Base-by-base conservation (phyloP, 2,888 invertebrate species). In the Ametastegia equiseti region DNA sequence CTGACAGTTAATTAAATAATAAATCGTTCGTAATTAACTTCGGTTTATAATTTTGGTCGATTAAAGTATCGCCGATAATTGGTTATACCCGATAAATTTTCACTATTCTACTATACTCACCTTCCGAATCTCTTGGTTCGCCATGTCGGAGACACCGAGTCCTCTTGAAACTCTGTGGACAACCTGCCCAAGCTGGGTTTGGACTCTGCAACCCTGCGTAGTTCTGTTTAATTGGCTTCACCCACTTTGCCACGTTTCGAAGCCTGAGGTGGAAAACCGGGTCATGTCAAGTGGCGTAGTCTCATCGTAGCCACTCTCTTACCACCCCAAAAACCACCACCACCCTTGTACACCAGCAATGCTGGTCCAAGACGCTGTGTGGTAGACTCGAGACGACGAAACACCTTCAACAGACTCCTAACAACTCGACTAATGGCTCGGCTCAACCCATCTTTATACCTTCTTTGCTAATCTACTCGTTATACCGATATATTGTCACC, bases 141-240 rank as follows among this genome's bases (percentile, higher is more conserved):
- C 2, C 23, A 9, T 36, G 75, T 54, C 23, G 75, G 54, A 54
- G 50, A 54, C 54, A 75, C 50, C 39, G 54, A 75, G 75, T 36
- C 54, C 54, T 75, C 54, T 75, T 75, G 7, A 75, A 75, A 75
- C 75, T 67, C 39, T 39, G 65, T 67, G n/a, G n/a, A n/a, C n/a
- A 13, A 67, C 65, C 39, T 11, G 19, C 39, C 2, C n/a, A n/a
- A 15, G 5, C 39, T n/a, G 27, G 30, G 30, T 5, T 3, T 3
- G 47, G 27, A 45, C 47, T 15, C 54, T n/a, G n/a, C 23, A 36
- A 5, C 23, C 54, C n/a, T 45, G 15, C 13, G 27, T 19, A 75
- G 75, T 75, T 78, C 39, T 60, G 39, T 78, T 42, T 78, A 78
- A 78, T 78, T 78, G 78, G 78, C 78, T 60, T 60, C 78, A 39